Conservation (phyloP, 1,140 invertebrate species). For the Lepidostoma basale region DNA sequence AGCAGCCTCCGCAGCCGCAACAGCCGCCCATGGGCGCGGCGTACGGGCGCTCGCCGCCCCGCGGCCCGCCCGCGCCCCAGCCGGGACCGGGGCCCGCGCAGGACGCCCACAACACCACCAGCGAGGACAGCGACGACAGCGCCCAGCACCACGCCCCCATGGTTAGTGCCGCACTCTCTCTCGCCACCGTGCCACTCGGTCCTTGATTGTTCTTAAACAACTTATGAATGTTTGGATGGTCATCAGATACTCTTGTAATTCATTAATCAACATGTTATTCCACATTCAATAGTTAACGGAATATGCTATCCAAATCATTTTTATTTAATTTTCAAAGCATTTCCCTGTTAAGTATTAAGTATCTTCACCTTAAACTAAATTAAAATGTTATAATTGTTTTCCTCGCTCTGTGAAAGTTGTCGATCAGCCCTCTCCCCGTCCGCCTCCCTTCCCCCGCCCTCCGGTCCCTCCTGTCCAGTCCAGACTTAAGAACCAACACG, state of each 20-base stretch:
- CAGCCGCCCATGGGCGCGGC: conserved; percentile 49
- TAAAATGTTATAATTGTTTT: no score
- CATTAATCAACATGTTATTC: no score
- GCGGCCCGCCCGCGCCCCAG: conserved; percentile 58
- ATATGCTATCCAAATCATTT: no score
- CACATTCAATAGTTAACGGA: no score
- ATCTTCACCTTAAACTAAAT: no score
- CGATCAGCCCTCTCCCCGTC: conserved; percentile 18
- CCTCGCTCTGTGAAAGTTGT: conserved; percentile 19
- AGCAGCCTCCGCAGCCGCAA: conserved; percentile 54
- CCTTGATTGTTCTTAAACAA: not conserved
- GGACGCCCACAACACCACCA: conserved; percentile 70
- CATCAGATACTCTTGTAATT: no score
- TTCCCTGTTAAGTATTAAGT: no score
- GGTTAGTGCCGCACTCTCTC: conserved; percentile 53
- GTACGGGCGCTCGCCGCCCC: conserved; percentile 56
- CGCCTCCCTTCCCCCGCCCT: not conserved
- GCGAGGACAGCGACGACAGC: conserved; percentile 88
- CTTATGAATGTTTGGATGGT: no score
- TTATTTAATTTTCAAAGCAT: no score
- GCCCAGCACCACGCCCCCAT: conserved; percentile 70
- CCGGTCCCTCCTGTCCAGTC: not conserved
- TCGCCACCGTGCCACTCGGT: no score
- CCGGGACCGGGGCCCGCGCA: conserved; percentile 60
- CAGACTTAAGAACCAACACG: conserved; percentile 26